These are phyloP conservation scores for Pogonocichla stellata DNA, from an alignment of 2,113 vertebrate species.

Conservation along the genomic window DNA sequence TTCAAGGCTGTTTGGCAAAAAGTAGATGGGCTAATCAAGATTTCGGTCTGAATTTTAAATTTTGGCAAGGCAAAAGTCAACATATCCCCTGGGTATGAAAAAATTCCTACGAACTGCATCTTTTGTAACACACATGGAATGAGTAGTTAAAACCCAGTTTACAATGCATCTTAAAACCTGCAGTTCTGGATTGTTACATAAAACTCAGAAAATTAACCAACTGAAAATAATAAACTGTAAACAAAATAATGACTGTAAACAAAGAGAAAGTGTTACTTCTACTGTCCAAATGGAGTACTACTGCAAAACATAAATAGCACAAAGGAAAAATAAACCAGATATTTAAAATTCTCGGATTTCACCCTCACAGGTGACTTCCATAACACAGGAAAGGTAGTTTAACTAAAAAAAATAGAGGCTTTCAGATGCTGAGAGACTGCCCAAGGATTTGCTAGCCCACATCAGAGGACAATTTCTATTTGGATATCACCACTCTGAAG, in stretches of 20 bases:
- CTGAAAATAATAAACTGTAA: background rate
- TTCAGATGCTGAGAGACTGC: background rate
- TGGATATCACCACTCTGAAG: background rate
- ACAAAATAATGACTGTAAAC: background rate
- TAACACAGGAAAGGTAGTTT: background rate
- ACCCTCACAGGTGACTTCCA: background rate
- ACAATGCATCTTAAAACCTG: background rate
- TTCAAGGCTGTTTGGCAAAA: background rate
- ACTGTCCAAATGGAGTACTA: background rate
- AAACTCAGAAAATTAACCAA: background rate
- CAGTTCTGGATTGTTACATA: background rate
- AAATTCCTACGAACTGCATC: background rate
- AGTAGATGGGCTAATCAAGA: background rate
- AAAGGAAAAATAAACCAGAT: background rate
- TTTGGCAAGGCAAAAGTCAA: background rate
- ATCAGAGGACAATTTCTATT: background rate
- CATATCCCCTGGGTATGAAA: background rate
- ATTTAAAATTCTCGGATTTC: background rate
- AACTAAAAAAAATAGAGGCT: background rate
- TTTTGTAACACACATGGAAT: background rate
- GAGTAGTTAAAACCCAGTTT: background rate
- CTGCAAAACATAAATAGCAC: background rate
- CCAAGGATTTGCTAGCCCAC: background rate
- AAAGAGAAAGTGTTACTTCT: conserved; percentile 3
- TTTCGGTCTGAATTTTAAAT: background rate